Base-by-base conservation (phyloP, 2,113 vertebrate species). In the Dascyllus trimaculatus region DNA sequence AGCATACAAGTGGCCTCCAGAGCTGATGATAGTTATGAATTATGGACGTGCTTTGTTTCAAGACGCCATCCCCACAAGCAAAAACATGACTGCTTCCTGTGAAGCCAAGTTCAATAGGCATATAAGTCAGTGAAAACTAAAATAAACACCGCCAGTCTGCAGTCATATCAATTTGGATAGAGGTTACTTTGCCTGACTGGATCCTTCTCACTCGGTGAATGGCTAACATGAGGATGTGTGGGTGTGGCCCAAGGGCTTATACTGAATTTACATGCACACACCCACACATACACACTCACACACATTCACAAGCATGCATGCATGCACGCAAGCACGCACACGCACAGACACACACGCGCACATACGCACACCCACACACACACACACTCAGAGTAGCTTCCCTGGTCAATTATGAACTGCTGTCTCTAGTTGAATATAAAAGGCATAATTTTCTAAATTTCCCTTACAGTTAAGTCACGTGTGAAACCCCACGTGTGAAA, bases 221-320 rank as follows among this genome's bases (percentile, higher is more conserved):
- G 86, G 77, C 82, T 76, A 83, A 89, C 89, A 78, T 74, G 82
- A 85, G 81, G 78, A 69, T 84, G 85, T 85, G 86, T 90, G 87
- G 92, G 90, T 85, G 91, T 70, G 85, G 89, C 91, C 86, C 75
- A 40, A 76, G 88, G 90, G 88, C 81, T 87, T 81, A 74, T 77
- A 89, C 85, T 67, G 82, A 85, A 85, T 84, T 88, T 68, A 85
- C 83, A 91, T 88, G 84, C 89, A 89, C 71, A 88, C 90, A 85
- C 89, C 82, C 85, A 82, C 83, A 77, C 67, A 78, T 35, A 66
- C 62, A 45, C 80, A 66, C 64, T 61, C 84, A 54, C 77, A 71
- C 81, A 79, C 76, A 64, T 68, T 81, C 75, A 80, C 78, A 82
- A 46, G 61, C 83, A 85, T 81, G 74, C 78, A 83, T 29, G 61